A percentile compares a stretch with the other conserved stretches of the same genome.
These are phyloP conservation scores for Gorsachius magnificus DNA, from an alignment of 2,797 vertebrate genomes.

Conservation along the genomic window DNA sequence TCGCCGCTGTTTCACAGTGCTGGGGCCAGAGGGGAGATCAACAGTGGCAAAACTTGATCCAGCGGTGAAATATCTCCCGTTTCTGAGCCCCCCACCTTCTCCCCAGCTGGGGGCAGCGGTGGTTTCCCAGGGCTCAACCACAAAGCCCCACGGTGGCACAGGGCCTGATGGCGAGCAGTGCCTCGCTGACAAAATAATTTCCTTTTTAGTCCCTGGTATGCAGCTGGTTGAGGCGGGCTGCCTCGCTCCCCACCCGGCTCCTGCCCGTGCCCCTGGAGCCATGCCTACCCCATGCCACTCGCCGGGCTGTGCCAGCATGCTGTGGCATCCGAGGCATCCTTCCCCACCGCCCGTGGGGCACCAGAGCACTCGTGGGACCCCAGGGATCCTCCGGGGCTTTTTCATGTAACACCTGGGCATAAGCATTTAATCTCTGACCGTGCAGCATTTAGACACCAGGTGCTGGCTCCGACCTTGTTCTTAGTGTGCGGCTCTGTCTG, in stretches of 20 bases:
- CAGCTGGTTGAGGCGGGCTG: not conserved
- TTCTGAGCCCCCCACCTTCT: not conserved
- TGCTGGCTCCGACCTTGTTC: not conserved
- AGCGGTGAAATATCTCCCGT: not conserved
- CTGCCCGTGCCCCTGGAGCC: not conserved
- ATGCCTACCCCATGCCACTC: rapidly evolving
- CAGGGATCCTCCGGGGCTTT: not conserved
- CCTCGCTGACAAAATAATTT: not conserved
- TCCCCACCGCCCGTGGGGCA: not conserved
- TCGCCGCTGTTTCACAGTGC: rapidly evolving
- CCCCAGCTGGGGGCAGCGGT: rapidly evolving
- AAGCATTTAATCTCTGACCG: not conserved
- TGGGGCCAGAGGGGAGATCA: not conserved
- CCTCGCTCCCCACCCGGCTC: rapidly evolving
- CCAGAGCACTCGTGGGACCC: not conserved
- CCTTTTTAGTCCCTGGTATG: slow-evolving; percentile 19
- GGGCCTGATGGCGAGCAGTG: not conserved
- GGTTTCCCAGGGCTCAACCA: not conserved
- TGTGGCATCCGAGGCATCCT: not conserved
- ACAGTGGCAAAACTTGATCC: rapidly evolving
- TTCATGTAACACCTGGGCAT: not conserved
- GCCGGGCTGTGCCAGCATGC: rapidly evolving
- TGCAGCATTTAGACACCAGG: not conserved
- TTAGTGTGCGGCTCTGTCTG: rapidly evolving
- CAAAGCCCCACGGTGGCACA: rapidly evolving